Evolutionary conservation across 2,113 vertebrate genomes (phyloP).

Genomic region (Paralichthys olivaceus): DNA sequence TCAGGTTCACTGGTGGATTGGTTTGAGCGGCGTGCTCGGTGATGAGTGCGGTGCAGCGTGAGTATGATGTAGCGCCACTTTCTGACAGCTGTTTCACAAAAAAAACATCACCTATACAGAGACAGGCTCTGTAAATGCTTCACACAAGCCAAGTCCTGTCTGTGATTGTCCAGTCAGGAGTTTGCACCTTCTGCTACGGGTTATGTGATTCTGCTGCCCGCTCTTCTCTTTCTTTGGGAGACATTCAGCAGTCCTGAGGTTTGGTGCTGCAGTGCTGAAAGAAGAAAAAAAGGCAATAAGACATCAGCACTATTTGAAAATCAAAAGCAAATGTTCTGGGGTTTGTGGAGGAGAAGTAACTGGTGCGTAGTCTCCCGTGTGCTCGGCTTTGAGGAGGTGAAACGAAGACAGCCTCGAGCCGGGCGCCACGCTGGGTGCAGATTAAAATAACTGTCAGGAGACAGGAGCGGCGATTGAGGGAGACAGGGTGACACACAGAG

Average conservation of each 20-base stretch:
- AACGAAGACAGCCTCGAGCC: slow-evolving; percentile 69
- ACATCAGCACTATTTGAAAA: slow-evolving; percentile 75
- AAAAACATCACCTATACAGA: slow-evolving; percentile 46
- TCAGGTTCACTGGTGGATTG: slow-evolving; percentile 41
- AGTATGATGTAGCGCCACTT: slow-evolving; percentile 15
- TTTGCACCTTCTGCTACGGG: slow-evolving; percentile 42
- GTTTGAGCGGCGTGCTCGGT: slow-evolving; percentile 33
- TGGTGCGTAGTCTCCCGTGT: slow-evolving; percentile 61
- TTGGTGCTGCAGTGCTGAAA: slow-evolving; percentile 65
- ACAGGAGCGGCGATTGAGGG: slow-evolving; percentile 70
- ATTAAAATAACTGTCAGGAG: slow-evolving; percentile 85
- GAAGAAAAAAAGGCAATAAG: slow-evolving; percentile 37
- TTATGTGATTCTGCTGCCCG: slow-evolving; percentile 66
- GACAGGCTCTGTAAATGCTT: slow-evolving; percentile 43
- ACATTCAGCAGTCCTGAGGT: slow-evolving; percentile 45
- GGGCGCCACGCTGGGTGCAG: slow-evolving; percentile 74
- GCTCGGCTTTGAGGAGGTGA: slow-evolving; percentile 71
- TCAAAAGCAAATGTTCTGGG: slow-evolving; percentile 79
- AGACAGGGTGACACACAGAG: slow-evolving; percentile 75
- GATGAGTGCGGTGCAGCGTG: slow-evolving; percentile 23
- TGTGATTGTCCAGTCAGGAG: slow-evolving; percentile 39
- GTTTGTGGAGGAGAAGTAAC: slow-evolving; percentile 62
- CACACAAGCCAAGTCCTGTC: slow-evolving; percentile 26
- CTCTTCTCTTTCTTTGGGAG: slow-evolving; percentile 69
- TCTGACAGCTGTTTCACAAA: slow-evolving; percentile 52